Conservation (phyloP, 1,140 invertebrate genomes). For the Grapholita molesta region DNA sequence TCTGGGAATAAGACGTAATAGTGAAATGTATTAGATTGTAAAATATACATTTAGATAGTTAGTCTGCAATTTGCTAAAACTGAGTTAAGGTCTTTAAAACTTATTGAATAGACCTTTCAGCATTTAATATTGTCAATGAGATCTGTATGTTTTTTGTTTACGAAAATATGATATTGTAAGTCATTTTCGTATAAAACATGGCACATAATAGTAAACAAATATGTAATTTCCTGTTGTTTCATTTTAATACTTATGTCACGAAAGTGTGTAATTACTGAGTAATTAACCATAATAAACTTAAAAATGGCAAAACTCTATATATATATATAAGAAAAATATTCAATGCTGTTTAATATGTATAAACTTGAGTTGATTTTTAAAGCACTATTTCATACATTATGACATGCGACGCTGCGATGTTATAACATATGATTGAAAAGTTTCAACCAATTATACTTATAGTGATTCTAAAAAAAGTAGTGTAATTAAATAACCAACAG, state of each 20-base stretch:
- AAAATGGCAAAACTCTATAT: no score
- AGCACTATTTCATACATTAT: no score
- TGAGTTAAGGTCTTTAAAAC: background rate
- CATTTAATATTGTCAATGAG: background rate
- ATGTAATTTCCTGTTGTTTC: background rate
- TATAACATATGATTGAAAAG: no score
- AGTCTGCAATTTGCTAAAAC: constrained; percentile 1
- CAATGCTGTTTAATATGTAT: no score
- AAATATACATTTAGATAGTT: constrained; percentile 4
- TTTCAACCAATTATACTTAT: no score
- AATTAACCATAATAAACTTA: no score
- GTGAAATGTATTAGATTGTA: constrained; percentile 18
- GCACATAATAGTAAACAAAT: background rate
- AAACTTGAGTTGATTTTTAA: no score
- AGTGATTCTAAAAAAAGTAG: no score
- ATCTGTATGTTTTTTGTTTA: constrained; percentile 1
- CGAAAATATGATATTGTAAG: background rate
- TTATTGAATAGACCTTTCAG: background rate
- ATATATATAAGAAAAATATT: no score
- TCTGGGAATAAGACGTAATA: constrained; percentile 16
- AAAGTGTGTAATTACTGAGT: no score
- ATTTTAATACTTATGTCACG: background rate
- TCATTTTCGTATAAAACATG: background rate
- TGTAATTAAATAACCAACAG: no score
- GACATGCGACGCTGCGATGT: no score